Evolutionary conservation across 1,140 invertebrate genomes (phyloP).

Genomic region (Sminthurinus signatus): DNA sequence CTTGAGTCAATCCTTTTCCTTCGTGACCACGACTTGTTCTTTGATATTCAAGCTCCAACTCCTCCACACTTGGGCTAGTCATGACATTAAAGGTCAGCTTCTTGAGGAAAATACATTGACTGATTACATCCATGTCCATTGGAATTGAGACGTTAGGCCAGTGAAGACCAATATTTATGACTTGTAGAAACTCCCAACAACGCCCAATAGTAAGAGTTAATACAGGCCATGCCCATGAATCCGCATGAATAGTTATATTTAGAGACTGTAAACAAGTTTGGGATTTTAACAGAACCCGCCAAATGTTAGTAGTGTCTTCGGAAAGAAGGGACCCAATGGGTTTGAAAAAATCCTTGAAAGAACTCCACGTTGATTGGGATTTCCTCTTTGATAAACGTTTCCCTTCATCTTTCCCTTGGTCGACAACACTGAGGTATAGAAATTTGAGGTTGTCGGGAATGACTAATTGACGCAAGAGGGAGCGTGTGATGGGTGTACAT

Average conservation of each 20-base stretch:
- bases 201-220: not conserved
- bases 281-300: not conserved
- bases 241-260: not conserved
- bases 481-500: not conserved
- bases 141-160: not conserved
- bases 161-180: not conserved
- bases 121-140: conserved; percentile 7
- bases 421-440: not conserved
- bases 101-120: not conserved
- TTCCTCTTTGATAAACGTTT: too few species aligned
- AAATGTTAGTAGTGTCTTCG: not conserved
- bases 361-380: too few species aligned
- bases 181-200: not conserved
- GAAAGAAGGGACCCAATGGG: too few species aligned
- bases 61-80: not conserved
- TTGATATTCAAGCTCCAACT: not conserved
- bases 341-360: too few species aligned
- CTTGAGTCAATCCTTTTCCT: too few species aligned
- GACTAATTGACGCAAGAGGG: not conserved
- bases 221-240: not conserved
- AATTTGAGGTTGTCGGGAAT: not conserved
- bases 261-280: not conserved
- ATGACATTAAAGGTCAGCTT: not conserved
- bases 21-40: too few species aligned
- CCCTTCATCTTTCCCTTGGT: too few species aligned